Evolutionary conservation across 1,140 invertebrate species (phyloP).

Genomic region (Drosophila nigrodunni): DNA sequence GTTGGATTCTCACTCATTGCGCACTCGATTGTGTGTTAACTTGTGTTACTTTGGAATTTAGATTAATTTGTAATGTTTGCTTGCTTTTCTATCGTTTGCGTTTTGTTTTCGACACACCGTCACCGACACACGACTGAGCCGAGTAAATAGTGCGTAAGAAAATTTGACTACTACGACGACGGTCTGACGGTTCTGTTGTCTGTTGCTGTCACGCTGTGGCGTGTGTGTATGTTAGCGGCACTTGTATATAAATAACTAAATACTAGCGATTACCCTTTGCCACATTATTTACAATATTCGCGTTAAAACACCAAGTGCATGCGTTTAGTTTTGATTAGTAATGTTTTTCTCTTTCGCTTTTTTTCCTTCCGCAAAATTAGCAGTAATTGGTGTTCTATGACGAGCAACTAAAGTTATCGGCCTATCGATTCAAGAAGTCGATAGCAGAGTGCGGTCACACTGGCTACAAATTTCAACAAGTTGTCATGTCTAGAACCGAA

Average conservation of each 20-base stretch:
- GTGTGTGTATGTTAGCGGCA: conserved; percentile 3
- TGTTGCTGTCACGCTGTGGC: conserved; percentile 35
- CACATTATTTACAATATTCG: conserved; percentile 45
- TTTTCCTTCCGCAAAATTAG: conserved; percentile 54
- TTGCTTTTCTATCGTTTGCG: conserved; percentile 33
- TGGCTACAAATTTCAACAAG: neutral
- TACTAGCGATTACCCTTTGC: conserved; percentile 28
- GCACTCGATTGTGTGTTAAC: conserved; percentile 43
- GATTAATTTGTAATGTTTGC: conserved; percentile 25
- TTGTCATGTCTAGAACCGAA: conserved; percentile 15
- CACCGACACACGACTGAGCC: conserved; percentile 38
- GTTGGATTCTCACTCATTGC: conserved; percentile 67
- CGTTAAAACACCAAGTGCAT: conserved; percentile 37
- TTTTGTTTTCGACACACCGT: conserved; percentile 36
- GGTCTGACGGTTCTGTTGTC: conserved; percentile 46
- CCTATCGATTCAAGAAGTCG: conserved; percentile 10
- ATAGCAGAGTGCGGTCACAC: conserved; percentile 16
- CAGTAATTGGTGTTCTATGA: conserved; percentile 52
- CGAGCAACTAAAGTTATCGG: conserved; percentile 25
- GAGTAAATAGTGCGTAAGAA: conserved; percentile 56
- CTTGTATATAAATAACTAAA: conserved; percentile 39
- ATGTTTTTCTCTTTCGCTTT: conserved; percentile 38
- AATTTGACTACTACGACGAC: conserved; percentile 50
- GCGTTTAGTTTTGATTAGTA: conserved; percentile 44
- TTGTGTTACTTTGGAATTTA: conserved; percentile 40